A percentile compares a stretch with the other conserved stretches of the same genome.
Conservation (phyloP, 2,888 invertebrate genomes). For the Tenthredo scrophulariae region DNA sequence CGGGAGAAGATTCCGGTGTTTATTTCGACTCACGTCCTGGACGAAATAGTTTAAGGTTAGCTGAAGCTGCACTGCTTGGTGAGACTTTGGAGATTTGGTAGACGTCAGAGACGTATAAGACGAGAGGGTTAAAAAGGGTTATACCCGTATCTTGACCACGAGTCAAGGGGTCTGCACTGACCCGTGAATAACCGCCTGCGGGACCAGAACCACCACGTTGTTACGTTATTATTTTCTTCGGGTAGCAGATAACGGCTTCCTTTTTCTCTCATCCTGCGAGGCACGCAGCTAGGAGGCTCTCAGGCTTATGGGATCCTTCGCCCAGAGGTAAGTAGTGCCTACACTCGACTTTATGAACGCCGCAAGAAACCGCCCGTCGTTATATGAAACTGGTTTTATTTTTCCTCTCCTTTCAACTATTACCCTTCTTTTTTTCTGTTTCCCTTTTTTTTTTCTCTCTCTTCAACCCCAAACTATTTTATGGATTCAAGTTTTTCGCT, state of each 20-base stretch:
- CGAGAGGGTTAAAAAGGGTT: slow-evolving; percentile 44
- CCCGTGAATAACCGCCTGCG: slow-evolving; percentile 49
- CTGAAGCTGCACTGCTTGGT: slow-evolving; percentile 15
- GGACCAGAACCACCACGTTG: slow-evolving; percentile 41
- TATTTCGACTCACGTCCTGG: neutral
- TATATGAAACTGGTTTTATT: slow-evolving; percentile 41
- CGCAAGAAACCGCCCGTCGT: slow-evolving; percentile 5
- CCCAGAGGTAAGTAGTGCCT: slow-evolving; percentile 47
- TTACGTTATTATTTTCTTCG: slow-evolving; percentile 52
- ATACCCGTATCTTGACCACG: slow-evolving; percentile 52
- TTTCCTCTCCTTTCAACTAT: slow-evolving; percentile 26
- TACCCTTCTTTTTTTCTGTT: neutral
- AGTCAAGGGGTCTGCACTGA: slow-evolving; percentile 47
- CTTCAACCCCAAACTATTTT: neutral
- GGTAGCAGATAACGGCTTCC: slow-evolving; percentile 38
- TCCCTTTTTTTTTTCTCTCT: neutral
- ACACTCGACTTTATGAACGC: slow-evolving; percentile 51
- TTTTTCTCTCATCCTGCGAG: slow-evolving; percentile 22
- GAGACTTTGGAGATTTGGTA: slow-evolving; percentile 10
- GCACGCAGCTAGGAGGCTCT: slow-evolving; percentile 27
- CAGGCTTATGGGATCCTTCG: slow-evolving; percentile 45
- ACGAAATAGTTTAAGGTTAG: slow-evolving; percentile 26
- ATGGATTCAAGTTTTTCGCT: slow-evolving; percentile 3
- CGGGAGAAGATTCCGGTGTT: neutral
- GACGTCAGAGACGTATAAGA: slow-evolving; percentile 18